phyloP scores from a whole-genome alignment of 2,888 invertebrate species.

The Argyresthia albistria region DNA sequence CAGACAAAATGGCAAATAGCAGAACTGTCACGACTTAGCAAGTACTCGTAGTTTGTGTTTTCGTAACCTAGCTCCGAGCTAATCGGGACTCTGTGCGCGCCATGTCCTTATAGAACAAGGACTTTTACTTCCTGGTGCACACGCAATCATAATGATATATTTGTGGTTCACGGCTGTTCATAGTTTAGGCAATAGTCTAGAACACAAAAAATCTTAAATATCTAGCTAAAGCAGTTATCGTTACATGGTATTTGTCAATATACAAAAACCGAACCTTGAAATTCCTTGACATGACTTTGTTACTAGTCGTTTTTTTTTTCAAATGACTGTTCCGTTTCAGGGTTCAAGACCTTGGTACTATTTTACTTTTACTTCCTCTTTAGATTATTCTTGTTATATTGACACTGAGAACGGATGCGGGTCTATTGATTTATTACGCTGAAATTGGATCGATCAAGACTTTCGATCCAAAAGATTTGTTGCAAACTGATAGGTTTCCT shows the following conservation, averaged over 20 bases:
- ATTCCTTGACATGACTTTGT: background rate
- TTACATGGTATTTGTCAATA: too few relatives aligned
- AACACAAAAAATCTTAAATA: too few relatives aligned
- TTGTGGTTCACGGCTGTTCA: background rate
- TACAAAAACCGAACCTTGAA: background rate
- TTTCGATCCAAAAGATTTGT: background rate
- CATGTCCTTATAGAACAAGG: slow-evolving; percentile 40
- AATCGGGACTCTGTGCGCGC: slow-evolving; percentile 20
- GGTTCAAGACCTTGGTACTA: slow-evolving; percentile 38
- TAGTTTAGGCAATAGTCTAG: too few relatives aligned
- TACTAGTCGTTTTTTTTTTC: background rate
- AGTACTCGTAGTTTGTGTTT: slow-evolving; percentile 13
- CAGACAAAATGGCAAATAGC: slow-evolving; percentile 6
- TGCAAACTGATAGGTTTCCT: too few relatives aligned
- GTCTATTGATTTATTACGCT: background rate
- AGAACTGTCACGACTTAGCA: background rate
- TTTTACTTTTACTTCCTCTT: slow-evolving; percentile 53
- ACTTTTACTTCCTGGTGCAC: slow-evolving; percentile 48
- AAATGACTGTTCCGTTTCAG: slow-evolving; percentile 9
- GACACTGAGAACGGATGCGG: background rate
- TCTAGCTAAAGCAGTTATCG: too few relatives aligned
- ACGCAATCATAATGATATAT: background rate
- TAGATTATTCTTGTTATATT: background rate
- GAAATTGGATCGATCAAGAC: too few relatives aligned
- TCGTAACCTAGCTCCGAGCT: slow-evolving; percentile 25